Evolutionary conservation across 1,140 invertebrate genomes (phyloP), one percentile per base, ranked within the genome.

Genomic region (Drosophila baimaii): DNA sequence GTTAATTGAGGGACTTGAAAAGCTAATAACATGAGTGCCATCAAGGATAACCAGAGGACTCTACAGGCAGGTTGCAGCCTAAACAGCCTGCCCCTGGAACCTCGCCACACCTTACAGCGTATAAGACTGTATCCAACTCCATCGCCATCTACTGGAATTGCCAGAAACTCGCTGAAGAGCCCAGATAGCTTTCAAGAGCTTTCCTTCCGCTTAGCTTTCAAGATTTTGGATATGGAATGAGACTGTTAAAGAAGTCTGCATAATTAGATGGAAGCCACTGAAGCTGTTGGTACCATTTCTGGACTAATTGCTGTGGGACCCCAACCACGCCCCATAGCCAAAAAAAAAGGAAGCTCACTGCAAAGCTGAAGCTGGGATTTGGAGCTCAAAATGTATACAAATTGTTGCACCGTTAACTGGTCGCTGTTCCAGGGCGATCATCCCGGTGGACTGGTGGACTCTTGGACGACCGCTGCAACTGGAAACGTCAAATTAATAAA

Each of bases 401-500:
- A 79, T 79, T 86, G 79, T 88, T 79, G 82, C 83, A 47, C 64
- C 66, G 70, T 75, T 74, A 79, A 79, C 52, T 69, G 54, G 47
- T 49, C 58, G 33, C 46, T 19, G 15, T 23, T 47, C 56, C 57
- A 25, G 39, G 17, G 49, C 31, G 39, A 57, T 70, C 51, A 46
- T 37, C 51, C 55, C 19, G 61, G 27, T 25, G 49, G 33, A 39
- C 64, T 21, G 58, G 21, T 15, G 46, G 61, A 37, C 71, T n/a
- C n/a, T n/a, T n/a, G n/a, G n/a, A n/a, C n/a, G n/a, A n/a, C n/a
- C n/a, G n/a, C n/a, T 58, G 68, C 51, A 88, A 81, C 79, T 76
- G 65, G 57, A 73, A 85, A 88, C 83, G 83, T 88, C 84, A 88
- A 88, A 88, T 88, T 88, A 88, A 88, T 88, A 88, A 88, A 79